A percentile compares a stretch with the other conserved stretches of the same genome.
Conservation (phyloP, 1,140 invertebrate genomes). For the Platyscapa corneri region DNA sequence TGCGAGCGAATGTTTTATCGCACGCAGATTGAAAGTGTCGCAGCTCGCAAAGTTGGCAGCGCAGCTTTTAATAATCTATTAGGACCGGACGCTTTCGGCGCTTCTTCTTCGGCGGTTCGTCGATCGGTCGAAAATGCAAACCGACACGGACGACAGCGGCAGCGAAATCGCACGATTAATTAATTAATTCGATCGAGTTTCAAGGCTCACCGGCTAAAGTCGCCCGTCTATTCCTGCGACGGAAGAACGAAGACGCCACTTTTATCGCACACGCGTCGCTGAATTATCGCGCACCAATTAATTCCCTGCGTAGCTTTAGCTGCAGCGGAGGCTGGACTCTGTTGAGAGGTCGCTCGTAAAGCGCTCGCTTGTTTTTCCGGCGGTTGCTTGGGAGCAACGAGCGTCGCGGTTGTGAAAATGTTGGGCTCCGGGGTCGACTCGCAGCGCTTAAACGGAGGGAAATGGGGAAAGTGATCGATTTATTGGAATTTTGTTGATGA, state of each 20-base stretch:
- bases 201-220: no score
- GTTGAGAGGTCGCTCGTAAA: no score
- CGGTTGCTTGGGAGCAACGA: neutral
- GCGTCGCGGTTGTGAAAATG: neutral
- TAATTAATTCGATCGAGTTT: no score
- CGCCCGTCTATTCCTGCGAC: neutral
- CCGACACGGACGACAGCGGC: no score
- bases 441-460: neutral
- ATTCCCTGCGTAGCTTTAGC: neutral
- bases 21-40: no score
- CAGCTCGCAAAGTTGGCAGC: no score
- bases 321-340: neutral
- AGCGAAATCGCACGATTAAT: no score
- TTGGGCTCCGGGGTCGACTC: neutral
- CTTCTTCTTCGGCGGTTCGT: no score
- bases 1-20: no score
- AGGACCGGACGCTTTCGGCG: no score
- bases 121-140: no score
- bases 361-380: neutral
- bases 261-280: neutral
- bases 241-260: neutral
- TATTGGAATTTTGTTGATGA: conserved; percentile 4
- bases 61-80: no score
- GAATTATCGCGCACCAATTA: neutral
- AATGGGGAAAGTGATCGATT: neutral